Percentiles rank a stretch among this genome's conserved stretches.
These are phyloP conservation scores for Macrotus californicus DNA, from an alignment of 2,113 vertebrate genomes.

Conservation along the genomic window DNA sequence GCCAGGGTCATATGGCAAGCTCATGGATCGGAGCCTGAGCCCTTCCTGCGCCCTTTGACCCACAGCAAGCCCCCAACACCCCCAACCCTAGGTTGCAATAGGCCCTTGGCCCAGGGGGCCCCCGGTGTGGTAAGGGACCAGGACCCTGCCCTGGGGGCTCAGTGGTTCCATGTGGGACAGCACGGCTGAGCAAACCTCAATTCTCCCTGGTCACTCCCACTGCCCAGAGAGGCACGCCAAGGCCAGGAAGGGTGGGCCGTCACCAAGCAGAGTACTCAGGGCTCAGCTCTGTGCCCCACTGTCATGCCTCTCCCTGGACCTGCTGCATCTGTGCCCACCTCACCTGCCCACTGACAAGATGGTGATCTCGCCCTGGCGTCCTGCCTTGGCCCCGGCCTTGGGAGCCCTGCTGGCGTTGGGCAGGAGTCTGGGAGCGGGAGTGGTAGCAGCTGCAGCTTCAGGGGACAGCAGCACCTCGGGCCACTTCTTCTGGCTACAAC, in stretches of 20 bases:
- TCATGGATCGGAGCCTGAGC: neutral
- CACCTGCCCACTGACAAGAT: slow-evolving; percentile 94
- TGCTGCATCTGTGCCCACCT: neutral
- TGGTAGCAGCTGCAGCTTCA: slow-evolving; percentile 37
- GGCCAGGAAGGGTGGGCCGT: neutral
- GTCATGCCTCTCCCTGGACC: neutral
- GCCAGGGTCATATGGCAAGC: neutral
- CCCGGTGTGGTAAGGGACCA: neutral
- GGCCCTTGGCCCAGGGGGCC: neutral
- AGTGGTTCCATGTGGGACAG: neutral
- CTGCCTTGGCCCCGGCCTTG: slow-evolving; percentile 74
- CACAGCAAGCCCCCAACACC: neutral
- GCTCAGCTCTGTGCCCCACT: neutral
- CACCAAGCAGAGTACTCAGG: neutral
- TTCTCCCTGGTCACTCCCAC: neutral
- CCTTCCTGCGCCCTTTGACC: neutral
- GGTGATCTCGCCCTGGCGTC: slow-evolving; percentile 84
- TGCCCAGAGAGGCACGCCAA: neutral
- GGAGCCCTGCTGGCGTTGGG: slow-evolving; percentile 56
- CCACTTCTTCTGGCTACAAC: slow-evolving; percentile 95
- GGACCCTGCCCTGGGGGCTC: neutral
- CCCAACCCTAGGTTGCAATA: neutral
- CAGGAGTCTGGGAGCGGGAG: slow-evolving; percentile 9
- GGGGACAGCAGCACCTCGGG: slow-evolving; percentile 81
- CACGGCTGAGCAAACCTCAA: neutral